phyloP scores from a whole-genome alignment of 2,113 vertebrate species.

The Hemiprocne comata region DNA sequence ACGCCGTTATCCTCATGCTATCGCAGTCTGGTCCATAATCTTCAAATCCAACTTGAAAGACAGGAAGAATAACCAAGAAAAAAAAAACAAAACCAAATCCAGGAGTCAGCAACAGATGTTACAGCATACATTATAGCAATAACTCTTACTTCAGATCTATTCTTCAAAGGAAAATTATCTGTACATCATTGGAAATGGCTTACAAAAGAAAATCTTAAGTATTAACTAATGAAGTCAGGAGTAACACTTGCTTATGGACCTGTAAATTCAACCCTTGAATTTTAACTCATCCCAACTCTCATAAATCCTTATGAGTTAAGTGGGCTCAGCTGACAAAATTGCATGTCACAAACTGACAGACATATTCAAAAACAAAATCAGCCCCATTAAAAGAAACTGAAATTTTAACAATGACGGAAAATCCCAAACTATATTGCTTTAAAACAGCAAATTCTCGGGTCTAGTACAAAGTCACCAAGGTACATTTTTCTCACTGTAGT shows the following conservation, averaged over 20 bases:
- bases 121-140: not conserved
- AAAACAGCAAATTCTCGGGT: not conserved
- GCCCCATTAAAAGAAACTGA: not conserved
- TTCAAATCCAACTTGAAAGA: slow-evolving; percentile 86
- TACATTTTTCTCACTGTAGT: not conserved
- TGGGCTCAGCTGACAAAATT: not conserved
- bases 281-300: not conserved
- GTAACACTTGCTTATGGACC: not conserved
- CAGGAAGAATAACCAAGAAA: not conserved
- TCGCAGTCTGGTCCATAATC: slow-evolving; percentile 89
- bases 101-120: not conserved
- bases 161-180: not conserved
- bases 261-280: not conserved
- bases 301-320: not conserved
- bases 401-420: not conserved
- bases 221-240: not conserved
- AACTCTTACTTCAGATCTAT: not conserved
- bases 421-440: not conserved
- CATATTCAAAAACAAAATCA: not conserved
- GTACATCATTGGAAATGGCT: not conserved
- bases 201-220: not conserved
- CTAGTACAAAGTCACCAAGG: not conserved
- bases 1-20: slow-evolving; percentile 86
- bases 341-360: not conserved
- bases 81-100: too few relatives aligned